Evolutionary conservation across 2,797 vertebrate species (phyloP).

Genomic region (Manis pentadactyla): DNA sequence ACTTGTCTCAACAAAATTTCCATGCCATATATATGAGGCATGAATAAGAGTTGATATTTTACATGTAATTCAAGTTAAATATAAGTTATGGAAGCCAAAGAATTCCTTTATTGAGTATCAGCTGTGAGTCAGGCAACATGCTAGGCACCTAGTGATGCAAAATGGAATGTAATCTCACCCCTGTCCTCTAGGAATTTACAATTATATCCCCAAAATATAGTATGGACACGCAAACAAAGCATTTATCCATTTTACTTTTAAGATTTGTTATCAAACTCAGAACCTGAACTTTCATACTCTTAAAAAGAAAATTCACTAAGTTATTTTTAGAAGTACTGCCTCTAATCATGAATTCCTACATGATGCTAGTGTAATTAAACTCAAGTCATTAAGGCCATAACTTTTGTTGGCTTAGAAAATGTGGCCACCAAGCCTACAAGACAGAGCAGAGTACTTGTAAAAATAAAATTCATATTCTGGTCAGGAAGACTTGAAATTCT

Average conservation of each 20-base stretch:
- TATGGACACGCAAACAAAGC: background rate
- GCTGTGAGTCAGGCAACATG: background rate
- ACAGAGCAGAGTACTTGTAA: background rate
- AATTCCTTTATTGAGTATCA: background rate
- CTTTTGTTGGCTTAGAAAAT: background rate
- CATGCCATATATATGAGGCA: background rate
- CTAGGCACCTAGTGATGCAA: background rate
- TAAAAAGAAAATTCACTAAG: conserved; percentile 19
- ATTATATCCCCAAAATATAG: background rate
- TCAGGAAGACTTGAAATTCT: conserved; percentile 6
- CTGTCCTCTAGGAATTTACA: background rate
- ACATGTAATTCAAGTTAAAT: background rate
- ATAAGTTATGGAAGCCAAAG: conserved; percentile 30
- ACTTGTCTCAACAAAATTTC: conserved; percentile 28
- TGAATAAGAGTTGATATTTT: background rate
- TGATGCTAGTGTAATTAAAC: background rate
- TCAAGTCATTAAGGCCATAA: background rate
- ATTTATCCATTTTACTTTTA: conserved; percentile 6
- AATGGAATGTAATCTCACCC: background rate
- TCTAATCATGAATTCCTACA: conserved; percentile 38
- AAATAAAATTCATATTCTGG: conserved; percentile 37
- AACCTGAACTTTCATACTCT: conserved; percentile 5
- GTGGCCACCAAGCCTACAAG: background rate
- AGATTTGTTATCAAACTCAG: background rate
- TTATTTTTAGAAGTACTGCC: background rate